Base-by-base conservation (phyloP, 2,888 invertebrate genomes). In the Yponomeuta cagnagella region DNA sequence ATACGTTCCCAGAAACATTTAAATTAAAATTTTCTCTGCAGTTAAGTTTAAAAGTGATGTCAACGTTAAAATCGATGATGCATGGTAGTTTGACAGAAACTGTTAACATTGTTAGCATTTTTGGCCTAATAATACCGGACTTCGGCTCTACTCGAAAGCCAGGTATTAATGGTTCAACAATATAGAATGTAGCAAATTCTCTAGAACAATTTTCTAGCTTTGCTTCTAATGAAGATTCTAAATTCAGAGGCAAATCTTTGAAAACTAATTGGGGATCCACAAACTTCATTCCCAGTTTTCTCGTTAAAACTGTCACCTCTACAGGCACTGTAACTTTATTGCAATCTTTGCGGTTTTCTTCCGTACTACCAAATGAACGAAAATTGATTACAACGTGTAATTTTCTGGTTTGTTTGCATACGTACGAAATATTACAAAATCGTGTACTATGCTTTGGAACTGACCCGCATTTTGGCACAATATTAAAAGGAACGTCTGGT, bases 181-280 rank as follows among this genome's bases (percentile, higher is more conserved):
- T 92, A 69, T 87, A 79, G 81, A 93, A 94, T 5, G 83, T 76
- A 0, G 93, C 92, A 67, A 89, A 83, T 77, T 93, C 93, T 73
- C 93, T 89, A 1, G 94, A 89, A 30, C 90, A 88, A 79, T 94
- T 94, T 76, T 87, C 89, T 58, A 94, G 76, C 76, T 88, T 88
- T 0, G 93, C 86, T 76, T 84, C 92, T 75, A 91, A 89, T 48
- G 78, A 73, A 0, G 82, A 80, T 78, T 87, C 85, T 70, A 91
- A 80, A 74, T 92, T 89, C 70, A 92, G 78, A 31, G 89, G 81
- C 71, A 92, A 83, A 71, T 91, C 90, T 81, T 88, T 90, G 71
- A 92, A 89, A 52, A 76, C 48, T 48, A 91, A 79, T 1, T 79
- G 74, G 68, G 78, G 77, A 75, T 89, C 85, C 73, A 89, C 77